Base-by-base conservation (phyloP, 2,888 invertebrate genomes). In the Synergus umbraculus region DNA sequence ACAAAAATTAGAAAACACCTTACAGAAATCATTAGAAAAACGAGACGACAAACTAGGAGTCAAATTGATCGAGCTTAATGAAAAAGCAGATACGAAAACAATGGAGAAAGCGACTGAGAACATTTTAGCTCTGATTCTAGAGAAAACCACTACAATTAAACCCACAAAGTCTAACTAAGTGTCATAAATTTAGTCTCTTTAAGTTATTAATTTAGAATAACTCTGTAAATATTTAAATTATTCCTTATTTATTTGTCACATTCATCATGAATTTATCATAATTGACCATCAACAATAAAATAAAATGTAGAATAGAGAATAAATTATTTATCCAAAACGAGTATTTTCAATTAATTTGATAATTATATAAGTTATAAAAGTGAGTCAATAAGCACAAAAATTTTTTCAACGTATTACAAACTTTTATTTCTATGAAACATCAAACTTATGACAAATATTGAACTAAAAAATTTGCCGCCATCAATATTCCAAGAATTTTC, bases 381-480 rank as follows among this genome's bases (percentile, higher is more conserved):
- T 63, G 18, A 29, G 22, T 63, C 13, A 63, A 63, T 63, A 63
- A 29, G 13, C 1, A 29, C 9, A 58, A 58, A 0, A 63, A 63
- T 29, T 22, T 29, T 4, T 22, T 63, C 22, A 63, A 63, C 29
- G 4, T 13, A 22, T 29, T 63, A 63, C 12, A 63, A 63, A 63
- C 12, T 22, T 63, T 63, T 63, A 63, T 63, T 63, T 63, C 29
- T 10, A 29, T 63, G 22, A 22, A 13, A 63, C 29, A 13, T 29
- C 2, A 63, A 63, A 63, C 58, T 58, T 4, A 58, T 58, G 58
- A 58, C 63, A 63, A 63, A 63, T 63, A 63, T 29, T 63, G 13
- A 29, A 12, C 7, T 29, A 13, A 1, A 9, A 63, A 4, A 63
- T 63, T 22, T 63, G 12, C 10, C 4, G 18, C 13, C 12, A 63